phyloP scores from a whole-genome alignment of 2,113 vertebrate species.

The Fulmarus glacialis region DNA sequence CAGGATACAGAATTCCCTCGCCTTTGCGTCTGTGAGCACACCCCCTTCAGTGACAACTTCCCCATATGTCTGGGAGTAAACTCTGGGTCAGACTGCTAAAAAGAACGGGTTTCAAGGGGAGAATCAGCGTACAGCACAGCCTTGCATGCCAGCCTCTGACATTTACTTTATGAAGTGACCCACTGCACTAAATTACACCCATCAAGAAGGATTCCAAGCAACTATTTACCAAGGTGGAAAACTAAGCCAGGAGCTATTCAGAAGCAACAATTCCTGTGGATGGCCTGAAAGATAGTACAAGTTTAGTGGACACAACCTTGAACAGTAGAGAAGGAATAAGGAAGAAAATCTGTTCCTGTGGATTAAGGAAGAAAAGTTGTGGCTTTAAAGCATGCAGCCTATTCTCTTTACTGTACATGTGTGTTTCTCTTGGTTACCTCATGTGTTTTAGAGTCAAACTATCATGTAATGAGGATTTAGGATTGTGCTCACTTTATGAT shows the following conservation, averaged over 20 bases:
- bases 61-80: not conserved
- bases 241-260: not conserved
- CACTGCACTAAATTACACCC: not conserved
- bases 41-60: not conserved
- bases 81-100: not conserved
- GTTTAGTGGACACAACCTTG: not conserved
- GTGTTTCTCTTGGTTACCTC: not conserved
- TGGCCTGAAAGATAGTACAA: not conserved
- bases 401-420: not conserved
- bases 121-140: not conserved
- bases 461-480: not conserved
- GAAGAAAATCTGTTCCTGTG: not conserved
- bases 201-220: not conserved
- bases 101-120: not conserved
- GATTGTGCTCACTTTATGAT: not conserved
- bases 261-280: not conserved
- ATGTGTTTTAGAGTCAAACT: not conserved
- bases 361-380: not conserved
- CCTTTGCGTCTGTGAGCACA: not conserved
- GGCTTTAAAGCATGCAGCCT: not conserved
- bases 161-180: not conserved
- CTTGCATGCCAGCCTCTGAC: not conserved
- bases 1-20: not conserved
- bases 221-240: not conserved
- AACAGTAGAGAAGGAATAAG: not conserved